These are phyloP conservation scores for Etia nguti DNA, from an alignment of 2,113 vertebrate genomes.

Conservation along the genomic window DNA sequence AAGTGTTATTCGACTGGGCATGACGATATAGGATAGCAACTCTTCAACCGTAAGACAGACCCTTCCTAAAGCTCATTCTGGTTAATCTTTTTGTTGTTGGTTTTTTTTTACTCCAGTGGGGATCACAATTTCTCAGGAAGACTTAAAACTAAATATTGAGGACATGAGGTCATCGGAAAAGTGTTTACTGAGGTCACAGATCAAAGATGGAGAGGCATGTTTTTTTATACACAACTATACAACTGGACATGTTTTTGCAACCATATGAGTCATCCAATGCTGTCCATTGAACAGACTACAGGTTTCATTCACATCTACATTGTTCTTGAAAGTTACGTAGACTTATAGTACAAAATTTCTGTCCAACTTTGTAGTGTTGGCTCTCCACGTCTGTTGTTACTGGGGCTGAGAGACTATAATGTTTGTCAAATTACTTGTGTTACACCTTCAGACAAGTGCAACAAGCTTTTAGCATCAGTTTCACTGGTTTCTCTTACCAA, in stretches of 20 bases:
- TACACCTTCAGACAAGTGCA: neutral
- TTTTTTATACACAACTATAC: neutral
- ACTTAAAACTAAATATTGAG: neutral
- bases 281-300: neutral
- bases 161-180: neutral
- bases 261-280: neutral
- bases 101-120: neutral
- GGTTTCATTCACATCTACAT: neutral
- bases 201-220: neutral
- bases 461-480: neutral
- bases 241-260: neutral
- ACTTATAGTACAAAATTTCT: neutral
- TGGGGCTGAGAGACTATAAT: neutral
- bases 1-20: neutral
- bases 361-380: neutral
- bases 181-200: neutral
- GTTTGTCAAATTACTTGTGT: neutral
- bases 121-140: neutral
- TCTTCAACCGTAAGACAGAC: neutral
- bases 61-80: neutral
- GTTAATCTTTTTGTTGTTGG: neutral
- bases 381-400: neutral
- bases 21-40: neutral
- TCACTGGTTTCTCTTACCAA: neutral
- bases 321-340: neutral